Conservation (phyloP, 2,113 vertebrate species). For the Dicrurus megarhynchus region DNA sequence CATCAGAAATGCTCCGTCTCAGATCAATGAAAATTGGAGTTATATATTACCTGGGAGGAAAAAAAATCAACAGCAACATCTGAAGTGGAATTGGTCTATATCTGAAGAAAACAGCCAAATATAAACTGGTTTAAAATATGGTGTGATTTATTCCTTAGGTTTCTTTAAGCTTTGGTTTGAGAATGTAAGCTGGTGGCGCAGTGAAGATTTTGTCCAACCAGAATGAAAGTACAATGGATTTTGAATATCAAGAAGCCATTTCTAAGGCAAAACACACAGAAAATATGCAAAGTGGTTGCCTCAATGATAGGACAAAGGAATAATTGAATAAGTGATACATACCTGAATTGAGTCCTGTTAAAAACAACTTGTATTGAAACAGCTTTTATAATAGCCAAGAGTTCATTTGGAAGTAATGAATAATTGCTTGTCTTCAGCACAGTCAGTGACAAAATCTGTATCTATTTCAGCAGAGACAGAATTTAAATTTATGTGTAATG, state of each 20-base stretch:
- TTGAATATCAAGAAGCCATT: neutral
- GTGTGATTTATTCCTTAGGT: neutral
- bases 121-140: neutral
- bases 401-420: neutral
- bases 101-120: neutral
- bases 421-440: neutral
- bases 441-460: neutral
- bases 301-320: neutral
- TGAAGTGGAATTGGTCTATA: neutral
- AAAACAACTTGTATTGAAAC: neutral
- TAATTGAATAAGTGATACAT: neutral
- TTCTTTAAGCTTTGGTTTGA: neutral
- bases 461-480: neutral
- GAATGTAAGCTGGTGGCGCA: neutral
- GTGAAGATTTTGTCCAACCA: neutral
- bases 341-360: neutral
- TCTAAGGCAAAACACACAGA: neutral
- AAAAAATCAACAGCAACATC: neutral
- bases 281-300: neutral
- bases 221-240: neutral
- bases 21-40: neutral
- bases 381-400: neutral
- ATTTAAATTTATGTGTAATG: neutral
- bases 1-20: neutral
- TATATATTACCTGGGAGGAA: neutral